Percentiles rank a stretch among this genome's conserved stretches.
phyloP scores from a whole-genome alignment of 2,888 invertebrate species.

The Apeira syringaria region DNA sequence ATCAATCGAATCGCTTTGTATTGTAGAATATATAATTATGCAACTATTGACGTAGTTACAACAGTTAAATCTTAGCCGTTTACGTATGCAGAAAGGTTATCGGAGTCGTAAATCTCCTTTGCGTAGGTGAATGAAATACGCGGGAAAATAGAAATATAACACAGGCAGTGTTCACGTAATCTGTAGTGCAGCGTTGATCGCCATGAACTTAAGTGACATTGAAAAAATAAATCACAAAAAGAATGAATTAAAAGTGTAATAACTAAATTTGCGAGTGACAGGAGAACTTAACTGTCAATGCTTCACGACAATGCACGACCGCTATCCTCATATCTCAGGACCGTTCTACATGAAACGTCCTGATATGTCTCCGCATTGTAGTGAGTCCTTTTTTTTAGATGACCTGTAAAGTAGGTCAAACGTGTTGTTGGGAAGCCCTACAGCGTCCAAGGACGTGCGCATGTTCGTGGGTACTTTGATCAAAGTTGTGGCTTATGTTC shows the following conservation, averaged over 20 bases:
- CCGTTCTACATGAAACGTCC: constrained; percentile 49
- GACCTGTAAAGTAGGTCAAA: constrained; percentile 24
- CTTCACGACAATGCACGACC: constrained; percentile 37
- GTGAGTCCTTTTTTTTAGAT: constrained; percentile 44
- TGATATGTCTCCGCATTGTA: constrained; percentile 45
- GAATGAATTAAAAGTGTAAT: neutral
- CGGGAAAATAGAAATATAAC: constrained; percentile 56
- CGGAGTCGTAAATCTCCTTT: constrained; percentile 46
- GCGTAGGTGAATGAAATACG: constrained; percentile 44
- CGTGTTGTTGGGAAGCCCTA: constrained; percentile 21
- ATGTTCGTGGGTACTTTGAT: constrained; percentile 9
- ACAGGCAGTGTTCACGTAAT: constrained; percentile 34
- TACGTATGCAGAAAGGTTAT: constrained; percentile 30
- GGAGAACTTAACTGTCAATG: neutral
- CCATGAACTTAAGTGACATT: constrained; percentile 50
- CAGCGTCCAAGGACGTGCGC: constrained; percentile 5
- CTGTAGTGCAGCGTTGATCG: constrained; percentile 41
- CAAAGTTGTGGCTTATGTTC: neutral
- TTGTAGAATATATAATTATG: too few relatives aligned
- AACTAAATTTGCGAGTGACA: neutral
- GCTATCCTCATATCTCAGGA: constrained; percentile 43
- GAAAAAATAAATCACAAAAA: constrained; percentile 30
- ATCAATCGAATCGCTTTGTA: too few relatives aligned
- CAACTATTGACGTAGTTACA: constrained; percentile 14
- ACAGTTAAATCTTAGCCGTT: neutral